Percentiles rank a stretch among this genome's conserved stretches.
phyloP scores from a whole-genome alignment of 2,797 vertebrate species.

The Pelochelys cantorii region DNA sequence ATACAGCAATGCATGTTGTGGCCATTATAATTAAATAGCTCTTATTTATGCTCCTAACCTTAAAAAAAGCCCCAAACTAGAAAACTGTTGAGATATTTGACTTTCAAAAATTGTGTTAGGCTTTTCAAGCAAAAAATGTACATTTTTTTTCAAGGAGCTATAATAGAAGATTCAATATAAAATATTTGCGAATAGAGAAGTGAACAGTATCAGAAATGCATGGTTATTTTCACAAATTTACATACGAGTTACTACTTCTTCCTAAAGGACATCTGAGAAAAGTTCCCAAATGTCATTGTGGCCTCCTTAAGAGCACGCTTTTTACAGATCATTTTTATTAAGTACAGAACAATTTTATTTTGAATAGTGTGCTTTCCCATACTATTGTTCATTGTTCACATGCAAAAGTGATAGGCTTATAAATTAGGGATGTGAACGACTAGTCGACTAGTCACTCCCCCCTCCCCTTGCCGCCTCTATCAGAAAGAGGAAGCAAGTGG shows the following conservation, averaged over 20 bases:
- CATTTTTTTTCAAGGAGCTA: not conserved
- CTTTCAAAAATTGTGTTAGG: not conserved
- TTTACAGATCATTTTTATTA: not conserved
- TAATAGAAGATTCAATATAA: not conserved
- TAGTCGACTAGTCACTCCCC: no score
- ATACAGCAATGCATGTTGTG: not conserved
- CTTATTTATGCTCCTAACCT: conserved; percentile 32
- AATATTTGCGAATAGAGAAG: not conserved
- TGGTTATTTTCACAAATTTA: not conserved
- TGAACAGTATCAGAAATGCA: not conserved
- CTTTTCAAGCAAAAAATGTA: no score
- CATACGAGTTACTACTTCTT: not conserved
- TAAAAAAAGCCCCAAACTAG: conserved; percentile 41
- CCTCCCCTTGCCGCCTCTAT: no score
- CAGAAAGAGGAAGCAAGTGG: no score
- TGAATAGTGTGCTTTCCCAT: not conserved
- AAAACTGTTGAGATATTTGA: not conserved
- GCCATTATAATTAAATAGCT: conserved; percentile 40
- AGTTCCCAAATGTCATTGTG: not conserved
- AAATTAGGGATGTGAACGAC: no score
- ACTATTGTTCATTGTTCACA: not conserved
- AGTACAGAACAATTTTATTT: not conserved
- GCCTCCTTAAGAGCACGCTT: not conserved
- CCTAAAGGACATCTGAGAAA: not conserved
- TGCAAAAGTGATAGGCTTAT: not conserved